These are phyloP conservation scores for Dryadula phaetusa DNA, from an alignment of 2,888 invertebrate genomes.

Conservation along the genomic window DNA sequence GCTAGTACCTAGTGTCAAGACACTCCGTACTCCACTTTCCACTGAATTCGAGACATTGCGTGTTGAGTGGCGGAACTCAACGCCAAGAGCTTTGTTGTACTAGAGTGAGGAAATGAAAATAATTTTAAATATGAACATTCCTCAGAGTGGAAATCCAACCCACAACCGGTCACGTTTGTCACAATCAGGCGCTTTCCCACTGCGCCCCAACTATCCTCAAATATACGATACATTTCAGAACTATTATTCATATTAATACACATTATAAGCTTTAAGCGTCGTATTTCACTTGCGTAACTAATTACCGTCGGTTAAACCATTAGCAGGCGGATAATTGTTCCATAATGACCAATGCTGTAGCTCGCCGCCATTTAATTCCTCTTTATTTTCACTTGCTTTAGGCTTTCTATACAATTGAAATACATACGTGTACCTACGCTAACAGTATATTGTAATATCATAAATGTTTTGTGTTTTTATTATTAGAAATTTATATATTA, in stretches of 20 bases:
- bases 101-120: no score
- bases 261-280: conserved; percentile 6
- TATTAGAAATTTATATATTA: no score
- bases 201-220: no score
- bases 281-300: conserved; percentile 40
- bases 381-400: conserved; percentile 55
- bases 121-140: no score
- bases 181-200: no score
- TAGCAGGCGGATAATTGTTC: conserved; percentile 58
- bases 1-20: no score
- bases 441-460: neutral
- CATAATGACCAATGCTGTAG: conserved; percentile 57
- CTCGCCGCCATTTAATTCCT: conserved; percentile 49
- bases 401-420: conserved; percentile 12
- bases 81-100: no score
- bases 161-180: no score
- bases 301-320: conserved; percentile 56
- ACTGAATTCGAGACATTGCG: no score
- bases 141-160: no score
- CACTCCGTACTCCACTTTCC: no score
- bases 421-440: neutral
- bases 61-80: no score
- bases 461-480: neutral
- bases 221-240: neutral
- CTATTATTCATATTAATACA: neutral